A percentile compares a stretch with the other conserved stretches of the same genome.
Conservation (phyloP, 2,888 invertebrate genomes). For the Pyralis farinalis region DNA sequence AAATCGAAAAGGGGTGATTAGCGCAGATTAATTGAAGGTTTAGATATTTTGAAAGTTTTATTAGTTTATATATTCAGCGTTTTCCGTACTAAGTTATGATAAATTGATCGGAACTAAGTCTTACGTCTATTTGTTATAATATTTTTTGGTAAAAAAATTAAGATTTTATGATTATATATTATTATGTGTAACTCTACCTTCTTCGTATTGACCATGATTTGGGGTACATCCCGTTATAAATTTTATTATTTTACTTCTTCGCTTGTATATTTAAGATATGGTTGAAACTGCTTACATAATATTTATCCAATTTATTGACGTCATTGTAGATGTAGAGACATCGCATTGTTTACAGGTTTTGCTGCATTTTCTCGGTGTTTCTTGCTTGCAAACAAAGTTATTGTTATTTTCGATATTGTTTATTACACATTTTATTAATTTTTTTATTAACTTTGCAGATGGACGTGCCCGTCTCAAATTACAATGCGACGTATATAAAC, state of each 20-base stretch:
- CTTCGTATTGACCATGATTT: too few species aligned
- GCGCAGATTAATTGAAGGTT: too few species aligned
- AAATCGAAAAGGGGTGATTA: too few species aligned
- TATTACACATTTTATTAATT: slow-evolving; percentile 11
- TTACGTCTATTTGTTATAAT: too few species aligned
- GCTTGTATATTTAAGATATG: neutral
- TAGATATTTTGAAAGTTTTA: too few species aligned
- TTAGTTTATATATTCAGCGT: too few species aligned
- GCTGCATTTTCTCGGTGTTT: slow-evolving; percentile 37
- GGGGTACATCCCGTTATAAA: too few species aligned
- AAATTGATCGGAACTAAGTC: too few species aligned
- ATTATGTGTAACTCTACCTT: too few species aligned
- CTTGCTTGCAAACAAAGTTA: slow-evolving; percentile 29
- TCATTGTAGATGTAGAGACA: slow-evolving; percentile 19
- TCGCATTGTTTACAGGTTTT: slow-evolving; percentile 39
- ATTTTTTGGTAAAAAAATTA: too few species aligned
- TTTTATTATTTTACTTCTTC: neutral
- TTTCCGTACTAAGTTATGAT: too few species aligned
- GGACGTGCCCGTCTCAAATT: slow-evolving; percentile 65
- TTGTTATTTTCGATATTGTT: slow-evolving; percentile 3
- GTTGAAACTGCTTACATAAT: neutral
- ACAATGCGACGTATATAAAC: slow-evolving; percentile 67
- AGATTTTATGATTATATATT: too few species aligned
- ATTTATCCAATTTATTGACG: slow-evolving; percentile 8
- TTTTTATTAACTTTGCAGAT: slow-evolving; percentile 41